phyloP scores from a whole-genome alignment of 2,113 vertebrate species.

The Pristiophorus japonicus region DNA sequence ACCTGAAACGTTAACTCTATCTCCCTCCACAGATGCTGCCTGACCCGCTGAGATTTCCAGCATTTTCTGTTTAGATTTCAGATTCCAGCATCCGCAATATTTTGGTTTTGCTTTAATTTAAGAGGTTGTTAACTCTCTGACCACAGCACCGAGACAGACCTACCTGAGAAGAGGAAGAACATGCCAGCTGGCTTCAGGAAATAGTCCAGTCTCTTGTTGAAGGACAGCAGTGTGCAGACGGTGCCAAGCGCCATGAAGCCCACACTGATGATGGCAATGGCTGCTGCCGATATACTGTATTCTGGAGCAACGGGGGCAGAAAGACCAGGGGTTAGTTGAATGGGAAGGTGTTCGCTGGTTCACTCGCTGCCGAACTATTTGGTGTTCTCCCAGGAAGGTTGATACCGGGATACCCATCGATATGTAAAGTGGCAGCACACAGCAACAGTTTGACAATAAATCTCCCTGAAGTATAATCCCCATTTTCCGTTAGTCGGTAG shows the following conservation, averaged over 20 bases:
- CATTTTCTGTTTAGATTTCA: too few species aligned
- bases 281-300: constrained; percentile 95
- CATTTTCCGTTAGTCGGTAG: neutral
- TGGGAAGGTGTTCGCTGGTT: neutral
- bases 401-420: neutral
- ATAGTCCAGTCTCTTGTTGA: constrained; percentile 75
- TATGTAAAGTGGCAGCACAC: neutral
- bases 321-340: neutral
- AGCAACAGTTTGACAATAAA: neutral
- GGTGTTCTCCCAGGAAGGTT: neutral
- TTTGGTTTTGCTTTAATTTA: too few species aligned
- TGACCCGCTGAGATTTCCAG: too few species aligned
- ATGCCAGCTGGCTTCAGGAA: constrained; percentile 87
- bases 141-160: neutral
- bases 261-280: constrained; percentile 87
- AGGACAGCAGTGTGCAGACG: constrained; percentile 68
- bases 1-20: too few species aligned
- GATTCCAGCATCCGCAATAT: too few species aligned
- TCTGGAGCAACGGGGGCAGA: constrained; percentile 56
- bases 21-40: too few species aligned
- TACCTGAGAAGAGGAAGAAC: constrained; percentile 90
- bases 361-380: neutral
- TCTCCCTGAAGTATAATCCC: neutral
- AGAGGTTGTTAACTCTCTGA: neutral
- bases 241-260: constrained; percentile 77